Percentiles rank a stretch among this genome's conserved stretches.
These are phyloP conservation scores for Ruditapes philippinarum DNA, from an alignment of 1,140 invertebrate species.

Conservation along the genomic window DNA sequence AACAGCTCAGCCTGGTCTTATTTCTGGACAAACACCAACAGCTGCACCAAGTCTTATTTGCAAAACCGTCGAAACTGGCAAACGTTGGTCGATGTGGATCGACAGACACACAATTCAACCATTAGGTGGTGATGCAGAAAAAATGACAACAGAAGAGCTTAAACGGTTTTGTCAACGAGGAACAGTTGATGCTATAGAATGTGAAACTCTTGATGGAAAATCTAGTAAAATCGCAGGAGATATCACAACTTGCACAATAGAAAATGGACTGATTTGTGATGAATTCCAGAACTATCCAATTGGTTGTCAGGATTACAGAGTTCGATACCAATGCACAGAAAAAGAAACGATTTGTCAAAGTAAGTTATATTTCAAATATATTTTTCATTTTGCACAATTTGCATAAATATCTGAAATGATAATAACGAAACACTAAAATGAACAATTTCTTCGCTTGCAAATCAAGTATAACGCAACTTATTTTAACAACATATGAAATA, in stretches of 20 bases:
- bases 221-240: constrained; percentile 48
- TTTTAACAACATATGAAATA: too few relatives aligned
- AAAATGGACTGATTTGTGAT: constrained; percentile 30
- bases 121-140: constrained; percentile 62
- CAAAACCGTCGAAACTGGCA: not conserved
- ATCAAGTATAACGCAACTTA: too few relatives aligned
- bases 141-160: constrained; percentile 56
- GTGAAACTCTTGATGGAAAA: constrained; percentile 50
- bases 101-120: constrained; percentile 51
- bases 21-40: not conserved
- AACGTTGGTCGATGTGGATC: constrained; percentile 67
- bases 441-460: too few relatives aligned
- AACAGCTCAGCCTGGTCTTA: not conserved
- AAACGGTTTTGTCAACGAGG: constrained; percentile 59
- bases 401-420: too few relatives aligned
- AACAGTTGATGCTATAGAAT: constrained; percentile 61
- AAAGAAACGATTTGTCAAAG: constrained; percentile 14
- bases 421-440: too few relatives aligned
- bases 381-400: too few relatives aligned
- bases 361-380: too few relatives aligned
- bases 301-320: constrained; percentile 39
- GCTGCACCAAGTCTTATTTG: constrained; percentile 3
- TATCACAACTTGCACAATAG: constrained; percentile 58
- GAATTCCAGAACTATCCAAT: constrained; percentile 43
- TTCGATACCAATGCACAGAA: constrained; percentile 51